Base-by-base conservation (phyloP, 2,113 vertebrate genomes). In the Phalacrocorax aristotelis region DNA sequence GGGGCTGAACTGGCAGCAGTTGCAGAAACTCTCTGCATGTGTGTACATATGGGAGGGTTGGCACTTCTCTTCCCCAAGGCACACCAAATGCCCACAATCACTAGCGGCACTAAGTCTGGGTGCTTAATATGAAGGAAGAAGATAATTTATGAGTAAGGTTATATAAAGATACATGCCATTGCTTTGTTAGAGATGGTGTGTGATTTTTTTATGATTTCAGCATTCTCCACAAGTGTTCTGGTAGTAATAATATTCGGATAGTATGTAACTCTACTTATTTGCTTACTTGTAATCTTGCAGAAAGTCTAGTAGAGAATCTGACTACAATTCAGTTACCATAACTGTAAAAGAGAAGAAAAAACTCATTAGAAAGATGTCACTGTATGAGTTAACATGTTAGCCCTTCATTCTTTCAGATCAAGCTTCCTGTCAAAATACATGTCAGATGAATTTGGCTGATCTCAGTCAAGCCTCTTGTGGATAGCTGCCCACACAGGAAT, bases 371-470 rank as follows among this genome's bases (percentile, higher is more conserved):
- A 89, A 76, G 77, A 58, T 83, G 89, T 78, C 75, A 83, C n/a
- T 3, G 22, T 83, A 57, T 48, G 89, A 89, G 89, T 96, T 97
- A 97, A 96, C 49, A 54, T 40, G 78, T 84, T 91, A 84, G 91
- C 49, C 66, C 58, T 76, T 94, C 71, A 79, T 68, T 95, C 88
- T 94, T 94, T 96, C 81, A 89, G 40, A 91, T 87, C 81, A 84
- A 72, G 75, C 89, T 97, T 96, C 78, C 96, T 95, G 61, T 94
- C 95, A 91, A 97, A 95, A 91, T 66, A 76, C 77, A 79, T 95
- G 68, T 80, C 90, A 79, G 77, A 92, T 82, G 74, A 93, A 92
- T 94, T 93, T 93, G 94, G 62, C 96, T 95, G 61, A 70, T 95
- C 66, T 95, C 78, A 94, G 89, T 95, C 80, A 91, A 95, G 87